Base-by-base conservation (phyloP, 2,888 invertebrate species). In the Cephalotes varians region DNA sequence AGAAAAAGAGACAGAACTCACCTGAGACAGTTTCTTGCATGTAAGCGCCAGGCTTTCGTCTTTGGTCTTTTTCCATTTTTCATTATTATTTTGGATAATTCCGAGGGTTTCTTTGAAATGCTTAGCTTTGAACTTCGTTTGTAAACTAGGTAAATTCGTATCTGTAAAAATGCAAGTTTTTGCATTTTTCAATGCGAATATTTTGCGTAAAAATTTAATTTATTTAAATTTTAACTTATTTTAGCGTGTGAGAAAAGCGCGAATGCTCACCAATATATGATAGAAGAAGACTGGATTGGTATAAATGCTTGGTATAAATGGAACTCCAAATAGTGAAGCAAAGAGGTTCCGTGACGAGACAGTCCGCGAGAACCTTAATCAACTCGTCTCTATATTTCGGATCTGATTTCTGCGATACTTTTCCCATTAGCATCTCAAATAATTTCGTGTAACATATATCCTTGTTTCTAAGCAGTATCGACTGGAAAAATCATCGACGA, bases 271-370 rank as follows among this genome's bases (percentile, higher is more conserved):
- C 91, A 51, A 96, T 92, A 85, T 95, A 93, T 72, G 94, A 95
- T 49, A 97, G 95, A 67, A 97, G 94, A 31, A 96, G 95, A 54
- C 96, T 96, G 28, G 97, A 97, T 91, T 96, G 96, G 82, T 95
- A 95, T 31, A 96, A 95, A 91, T 97, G 96, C 91, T 96, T 97
- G 44, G 95, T 94, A 94, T 97, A 97, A 71, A 96, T 93, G 89
- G 96, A 96, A 90, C 95, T 95, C 97, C 97, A 97, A 0, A 95
- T 95, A 65, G 95, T 95, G 89, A 96, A 96, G 90, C 96, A 96
- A 0, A 96, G 96, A 85, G 96, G 95, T 87, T 97, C 97, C 72
- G 95, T 95, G 34, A 93, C 93, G 56, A 97, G 94, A 91, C 97
- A 97, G 84, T 95, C 95, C 7, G 96, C 94, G 62, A 97, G 93